These are phyloP conservation scores for Protosalanx chinensis DNA, from an alignment of 2,797 vertebrate species.

Conservation along the genomic window DNA sequence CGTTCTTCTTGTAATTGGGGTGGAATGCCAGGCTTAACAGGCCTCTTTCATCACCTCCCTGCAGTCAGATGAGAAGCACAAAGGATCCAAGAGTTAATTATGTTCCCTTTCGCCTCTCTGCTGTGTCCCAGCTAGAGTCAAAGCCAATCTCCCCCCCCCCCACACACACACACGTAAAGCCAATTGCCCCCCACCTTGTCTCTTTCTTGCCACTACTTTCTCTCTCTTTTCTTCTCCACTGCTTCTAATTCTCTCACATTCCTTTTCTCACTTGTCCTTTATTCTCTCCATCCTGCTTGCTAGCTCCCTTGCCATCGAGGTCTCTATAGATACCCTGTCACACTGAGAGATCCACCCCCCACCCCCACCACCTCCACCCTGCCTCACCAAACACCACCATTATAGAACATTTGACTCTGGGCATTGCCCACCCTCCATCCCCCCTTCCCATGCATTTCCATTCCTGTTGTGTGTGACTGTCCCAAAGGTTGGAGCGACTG, in stretches of 20 bases:
- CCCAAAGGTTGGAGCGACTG: constrained; percentile 63
- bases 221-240: constrained; percentile 70
- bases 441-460: constrained; percentile 47
- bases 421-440: constrained; percentile 55
- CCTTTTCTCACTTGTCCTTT: constrained; percentile 61
- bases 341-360: neutral
- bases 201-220: constrained; percentile 60
- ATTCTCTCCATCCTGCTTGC: constrained; percentile 51
- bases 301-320: constrained; percentile 58
- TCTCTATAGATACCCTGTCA: constrained; percentile 30
- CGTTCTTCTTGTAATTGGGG: constrained; percentile 99
- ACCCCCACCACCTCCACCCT: constrained; percentile 47
- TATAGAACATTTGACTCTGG: constrained; percentile 90
- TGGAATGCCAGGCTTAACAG: constrained; percentile 99
- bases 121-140: constrained; percentile 77
- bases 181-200: constrained; percentile 42
- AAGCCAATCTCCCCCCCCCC: constrained; percentile 45
- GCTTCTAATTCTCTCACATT: constrained; percentile 77
- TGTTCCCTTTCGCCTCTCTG: constrained; percentile 72
- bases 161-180: neutral
- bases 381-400: constrained; percentile 85
- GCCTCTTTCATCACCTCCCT: constrained; percentile 99
- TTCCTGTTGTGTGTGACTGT: constrained; percentile 82
- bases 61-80: constrained; percentile 97
- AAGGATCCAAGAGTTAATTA: constrained; percentile 99